Percentiles rank a stretch among this genome's conserved stretches.
phyloP scores from a whole-genome alignment of 2,888 invertebrate genomes.

The Tromatobia lineatoria region DNA sequence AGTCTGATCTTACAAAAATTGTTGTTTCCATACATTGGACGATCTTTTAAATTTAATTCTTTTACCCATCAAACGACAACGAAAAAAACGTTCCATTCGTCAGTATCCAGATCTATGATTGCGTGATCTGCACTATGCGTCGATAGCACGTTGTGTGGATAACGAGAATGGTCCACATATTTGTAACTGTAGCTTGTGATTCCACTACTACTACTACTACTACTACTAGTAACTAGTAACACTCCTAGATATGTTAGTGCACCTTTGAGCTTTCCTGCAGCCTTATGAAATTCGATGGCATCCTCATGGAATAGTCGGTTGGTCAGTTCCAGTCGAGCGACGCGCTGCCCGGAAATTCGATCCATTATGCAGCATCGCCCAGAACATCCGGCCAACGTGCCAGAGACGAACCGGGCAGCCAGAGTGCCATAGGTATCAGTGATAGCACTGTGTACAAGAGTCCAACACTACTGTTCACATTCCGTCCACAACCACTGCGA shows the following conservation, averaged over 20 bases:
- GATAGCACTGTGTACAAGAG: not conserved
- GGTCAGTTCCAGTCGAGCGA: not conserved
- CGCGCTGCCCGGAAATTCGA: slow-evolving; percentile 53
- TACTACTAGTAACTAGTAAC: not conserved
- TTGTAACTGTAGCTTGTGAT: not conserved
- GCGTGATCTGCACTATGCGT: not conserved
- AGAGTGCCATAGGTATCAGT: not conserved
- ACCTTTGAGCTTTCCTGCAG: slow-evolving; percentile 16
- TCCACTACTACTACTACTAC: not conserved
- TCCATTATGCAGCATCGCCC: slow-evolving; percentile 50
- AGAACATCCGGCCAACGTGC: slow-evolving; percentile 43
- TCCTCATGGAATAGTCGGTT: slow-evolving; percentile 2
- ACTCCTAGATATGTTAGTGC: slow-evolving; percentile 5
- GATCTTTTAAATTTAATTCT: not conserved
- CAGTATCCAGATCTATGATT: not conserved
- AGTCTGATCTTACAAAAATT: not conserved
- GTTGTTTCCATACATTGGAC: not conserved
- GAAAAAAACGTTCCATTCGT: not conserved
- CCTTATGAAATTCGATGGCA: slow-evolving; percentile 19
- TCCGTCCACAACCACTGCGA: not conserved
- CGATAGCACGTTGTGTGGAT: not conserved
- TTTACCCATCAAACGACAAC: not conserved
- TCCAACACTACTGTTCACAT: not conserved
- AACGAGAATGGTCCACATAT: not conserved
- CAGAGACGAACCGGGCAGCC: slow-evolving; percentile 26